Conservation (phyloP, 2,113 vertebrate species). For the Benitochromis conjunctus region DNA sequence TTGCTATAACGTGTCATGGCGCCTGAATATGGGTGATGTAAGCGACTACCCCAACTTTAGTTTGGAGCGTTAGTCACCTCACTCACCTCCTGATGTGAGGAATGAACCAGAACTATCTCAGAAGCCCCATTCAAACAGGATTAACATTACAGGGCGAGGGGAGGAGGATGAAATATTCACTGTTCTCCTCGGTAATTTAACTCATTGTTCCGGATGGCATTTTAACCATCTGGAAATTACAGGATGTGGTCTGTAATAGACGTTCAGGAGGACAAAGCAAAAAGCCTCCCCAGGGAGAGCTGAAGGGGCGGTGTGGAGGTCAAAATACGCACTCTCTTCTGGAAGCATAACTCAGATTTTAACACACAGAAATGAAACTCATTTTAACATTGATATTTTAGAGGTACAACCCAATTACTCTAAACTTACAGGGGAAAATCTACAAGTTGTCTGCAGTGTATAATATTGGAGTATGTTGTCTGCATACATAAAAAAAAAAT, state of each 20-base stretch:
- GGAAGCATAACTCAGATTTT: not conserved
- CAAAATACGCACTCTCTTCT: not conserved
- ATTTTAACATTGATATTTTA: not conserved
- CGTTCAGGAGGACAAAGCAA: not conserved
- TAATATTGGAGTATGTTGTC: not conserved
- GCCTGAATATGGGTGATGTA: not conserved
- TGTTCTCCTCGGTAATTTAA: not conserved
- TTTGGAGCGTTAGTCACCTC: not conserved
- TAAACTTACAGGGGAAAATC: not conserved
- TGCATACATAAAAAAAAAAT: not conserved
- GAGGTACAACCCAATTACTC: not conserved
- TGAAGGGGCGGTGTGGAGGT: not conserved
- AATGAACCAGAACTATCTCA: not conserved
- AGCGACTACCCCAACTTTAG: not conserved
- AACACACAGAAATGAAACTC: not conserved
- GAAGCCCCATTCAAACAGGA: not conserved
- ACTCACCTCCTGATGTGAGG: not conserved
- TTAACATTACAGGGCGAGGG: not conserved
- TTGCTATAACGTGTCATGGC: constrained; percentile 15
- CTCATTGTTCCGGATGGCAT: not conserved
- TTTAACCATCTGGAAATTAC: not conserved
- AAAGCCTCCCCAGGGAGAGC: not conserved
- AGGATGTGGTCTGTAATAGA: constrained; percentile 2
- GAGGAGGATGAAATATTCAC: not conserved
- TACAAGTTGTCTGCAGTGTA: not conserved